Evolutionary conservation across 2,113 vertebrate genomes (phyloP).

Genomic region (Glaucidium brasilianum): DNA sequence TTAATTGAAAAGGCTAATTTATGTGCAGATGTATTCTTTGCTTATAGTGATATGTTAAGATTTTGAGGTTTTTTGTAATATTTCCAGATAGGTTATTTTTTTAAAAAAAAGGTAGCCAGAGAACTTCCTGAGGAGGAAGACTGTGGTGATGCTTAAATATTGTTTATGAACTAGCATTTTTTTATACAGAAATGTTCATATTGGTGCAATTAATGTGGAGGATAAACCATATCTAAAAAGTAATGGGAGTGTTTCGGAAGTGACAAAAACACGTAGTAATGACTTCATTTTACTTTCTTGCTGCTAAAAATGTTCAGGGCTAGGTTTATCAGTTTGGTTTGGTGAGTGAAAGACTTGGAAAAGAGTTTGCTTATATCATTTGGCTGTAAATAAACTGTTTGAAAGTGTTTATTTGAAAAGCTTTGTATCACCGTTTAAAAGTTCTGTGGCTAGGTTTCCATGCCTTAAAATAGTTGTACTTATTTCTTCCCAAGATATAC

Average conservation of each 20-base stretch:
- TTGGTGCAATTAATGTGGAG: background rate
- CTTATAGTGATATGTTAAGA: background rate
- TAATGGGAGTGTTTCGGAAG: background rate
- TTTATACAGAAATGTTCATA: background rate
- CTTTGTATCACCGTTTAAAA: background rate
- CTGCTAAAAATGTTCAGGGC: background rate
- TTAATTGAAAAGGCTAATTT: background rate
- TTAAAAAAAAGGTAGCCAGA: background rate
- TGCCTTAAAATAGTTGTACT: background rate
- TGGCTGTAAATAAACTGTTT: background rate
- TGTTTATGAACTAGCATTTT: background rate
- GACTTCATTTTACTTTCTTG: background rate
- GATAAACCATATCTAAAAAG: background rate
- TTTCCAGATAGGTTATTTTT: background rate
- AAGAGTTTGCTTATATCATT: background rate
- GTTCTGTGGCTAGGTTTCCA: background rate
- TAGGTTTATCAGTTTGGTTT: background rate
- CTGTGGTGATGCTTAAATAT: background rate
- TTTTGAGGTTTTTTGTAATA: background rate
- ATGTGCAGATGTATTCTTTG: background rate
- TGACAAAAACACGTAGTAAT: background rate
- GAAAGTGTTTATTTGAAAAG: background rate
- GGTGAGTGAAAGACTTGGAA: background rate
- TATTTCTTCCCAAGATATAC: background rate
- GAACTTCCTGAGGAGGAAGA: background rate